Base-by-base conservation (phyloP, 2,797 vertebrate species). In the Acrossocheilus fasciatus region DNA sequence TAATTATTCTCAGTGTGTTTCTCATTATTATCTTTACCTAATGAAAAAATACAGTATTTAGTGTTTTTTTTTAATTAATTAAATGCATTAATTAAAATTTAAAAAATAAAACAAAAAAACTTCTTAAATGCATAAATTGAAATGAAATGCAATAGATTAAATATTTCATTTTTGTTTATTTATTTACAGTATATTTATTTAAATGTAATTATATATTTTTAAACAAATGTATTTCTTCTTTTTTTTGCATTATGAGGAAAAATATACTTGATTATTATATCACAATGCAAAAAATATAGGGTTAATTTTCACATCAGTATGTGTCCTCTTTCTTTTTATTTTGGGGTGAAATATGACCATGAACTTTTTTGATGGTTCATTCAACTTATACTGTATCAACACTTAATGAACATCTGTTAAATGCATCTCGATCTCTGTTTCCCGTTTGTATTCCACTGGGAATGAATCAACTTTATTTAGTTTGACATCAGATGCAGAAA, bases 361-460 rank as follows among this genome's bases (percentile, higher is more conserved):
- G 8, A 36, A 52, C 0, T 0, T 4, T 72, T 72, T 12, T 43
- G 10, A n/a, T 34, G 47, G 6, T 23, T 54, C 17, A 0, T 52
- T 54, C 5, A 36, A 14, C 10, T 23, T 73, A 0, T 83, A 26
- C 20, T 6, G 26, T 47, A n/a, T 8, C 18, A 15, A 17, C 43
- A 34, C 81, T 74, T 64, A 17, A 20, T 66, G 36, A 75, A 68
- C 86, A 87, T 87, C 86, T 84, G 86, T 84, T 84, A 66, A 54
- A 54, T n/a, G 17, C 47, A 50, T 87, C 45, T 62, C 34, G 1
- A 15, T 6, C n/a, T 54, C 57, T 34, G 14, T 43, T 84, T 84
- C 69, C 86, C 23, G 23, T 47, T 54, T 81, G 57, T 69, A 11
- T 62, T 57, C 82, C 75, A 18, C 66, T 36, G 18, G 75, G 75